Evolutionary conservation across 2,888 invertebrate species (phyloP).

Genomic region (Brachycybe producta): DNA sequence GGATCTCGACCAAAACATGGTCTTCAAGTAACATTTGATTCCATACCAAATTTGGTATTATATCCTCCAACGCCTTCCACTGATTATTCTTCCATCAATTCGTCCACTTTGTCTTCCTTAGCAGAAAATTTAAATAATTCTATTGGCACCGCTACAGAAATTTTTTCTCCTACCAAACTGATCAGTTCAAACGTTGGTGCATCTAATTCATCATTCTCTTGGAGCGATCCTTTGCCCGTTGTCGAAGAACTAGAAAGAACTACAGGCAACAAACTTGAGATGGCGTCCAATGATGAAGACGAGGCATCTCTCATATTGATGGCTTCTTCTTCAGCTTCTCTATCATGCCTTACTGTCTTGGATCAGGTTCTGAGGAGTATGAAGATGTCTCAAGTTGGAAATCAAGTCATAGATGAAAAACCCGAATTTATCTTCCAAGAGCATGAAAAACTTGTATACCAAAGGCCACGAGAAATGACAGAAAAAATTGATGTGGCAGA

Average conservation of each 20-base stretch:
- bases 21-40: constrained; percentile 4
- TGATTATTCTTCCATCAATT: background rate
- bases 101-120: too few relatives aligned
- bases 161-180: too few relatives aligned
- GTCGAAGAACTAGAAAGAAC: background rate
- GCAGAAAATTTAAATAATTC: too few relatives aligned
- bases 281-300: constrained; percentile 7
- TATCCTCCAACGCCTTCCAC: constrained; percentile 8
- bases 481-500: too few relatives aligned
- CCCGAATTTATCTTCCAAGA: constrained; percentile 15
- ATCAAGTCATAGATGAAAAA: constrained; percentile 13
- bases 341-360: constrained; percentile 17
- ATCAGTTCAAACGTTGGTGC: background rate
- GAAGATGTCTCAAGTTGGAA: constrained; percentile 12
- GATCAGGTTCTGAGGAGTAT: constrained; percentile 19
- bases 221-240: background rate
- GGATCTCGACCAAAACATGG: too few relatives aligned
- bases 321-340: constrained; percentile 12
- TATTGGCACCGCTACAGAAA: too few relatives aligned
- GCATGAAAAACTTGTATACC: too few relatives aligned
- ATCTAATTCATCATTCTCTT: constrained; percentile 2
- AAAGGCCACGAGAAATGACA: too few relatives aligned
- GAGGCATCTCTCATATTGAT: constrained; percentile 3
- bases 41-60: constrained; percentile 9
- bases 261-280: constrained; percentile 5